Evolutionary conservation across 2,113 vertebrate genomes (phyloP).

Genomic region (Onychostoma macrolepis): DNA sequence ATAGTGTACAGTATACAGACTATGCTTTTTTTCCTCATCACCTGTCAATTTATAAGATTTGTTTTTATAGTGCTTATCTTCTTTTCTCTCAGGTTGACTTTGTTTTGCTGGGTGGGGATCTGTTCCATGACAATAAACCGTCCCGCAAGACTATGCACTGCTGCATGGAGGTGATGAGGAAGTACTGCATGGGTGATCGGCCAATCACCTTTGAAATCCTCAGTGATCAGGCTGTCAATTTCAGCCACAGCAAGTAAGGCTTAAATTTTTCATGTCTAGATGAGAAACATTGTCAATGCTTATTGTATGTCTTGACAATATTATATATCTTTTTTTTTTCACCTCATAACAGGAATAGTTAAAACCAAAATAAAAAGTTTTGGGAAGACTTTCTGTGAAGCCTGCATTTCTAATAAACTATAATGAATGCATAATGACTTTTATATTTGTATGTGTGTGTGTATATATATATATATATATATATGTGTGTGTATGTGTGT

Average conservation of each 20-base stretch:
- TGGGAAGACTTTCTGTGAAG: background rate
- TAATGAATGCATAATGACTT: too few species aligned
- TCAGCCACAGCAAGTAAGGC: constrained; percentile 90
- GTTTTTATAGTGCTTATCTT: constrained; percentile 59
- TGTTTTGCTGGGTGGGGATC: constrained; percentile 93
- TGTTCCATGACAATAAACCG: constrained; percentile 98
- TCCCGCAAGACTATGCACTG: constrained; percentile 88
- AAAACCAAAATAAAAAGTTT: background rate
- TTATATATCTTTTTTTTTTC: background rate
- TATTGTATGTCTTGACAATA: background rate
- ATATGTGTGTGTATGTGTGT: too few species aligned
- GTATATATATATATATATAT: too few species aligned
- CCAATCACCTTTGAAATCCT: constrained; percentile 92
- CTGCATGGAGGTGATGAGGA: constrained; percentile 85
- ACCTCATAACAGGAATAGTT: background rate
- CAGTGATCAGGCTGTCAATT: constrained; percentile 95
- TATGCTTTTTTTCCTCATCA: background rate
- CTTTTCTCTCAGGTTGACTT: constrained; percentile 88
- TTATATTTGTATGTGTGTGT: too few species aligned
- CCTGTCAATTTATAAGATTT: too few species aligned
- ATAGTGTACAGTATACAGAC: background rate
- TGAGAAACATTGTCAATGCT: background rate
- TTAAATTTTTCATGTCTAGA: background rate
- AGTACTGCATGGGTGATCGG: constrained; percentile 95
- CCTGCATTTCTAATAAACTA: background rate